A percentile compares a stretch with the other conserved stretches of the same genome.
These are phyloP conservation scores for Diabrotica balteata DNA, from an alignment of 2,888 invertebrate genomes.

Conservation along the genomic window DNA sequence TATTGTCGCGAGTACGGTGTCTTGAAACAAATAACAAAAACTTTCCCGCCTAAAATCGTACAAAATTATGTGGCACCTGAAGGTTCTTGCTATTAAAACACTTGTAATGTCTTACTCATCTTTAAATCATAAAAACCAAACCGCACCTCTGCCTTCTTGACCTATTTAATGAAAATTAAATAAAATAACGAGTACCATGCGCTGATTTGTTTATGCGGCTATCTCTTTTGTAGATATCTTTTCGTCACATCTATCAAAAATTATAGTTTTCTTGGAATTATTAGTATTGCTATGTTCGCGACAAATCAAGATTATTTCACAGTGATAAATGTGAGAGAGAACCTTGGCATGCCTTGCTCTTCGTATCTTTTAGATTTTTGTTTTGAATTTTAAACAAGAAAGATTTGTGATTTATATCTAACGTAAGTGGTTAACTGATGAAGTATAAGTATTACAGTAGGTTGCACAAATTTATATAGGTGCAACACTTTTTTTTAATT, in stretches of 20 bases:
- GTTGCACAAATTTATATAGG: too few species aligned
- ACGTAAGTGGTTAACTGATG: too few species aligned
- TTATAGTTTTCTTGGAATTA: slow-evolving; percentile 11
- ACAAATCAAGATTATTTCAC: slow-evolving; percentile 6
- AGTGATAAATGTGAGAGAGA: background rate
- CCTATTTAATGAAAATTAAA: slow-evolving; percentile 1
- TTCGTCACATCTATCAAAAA: slow-evolving; percentile 6
- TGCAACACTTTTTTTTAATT: too few species aligned
- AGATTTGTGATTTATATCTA: too few species aligned
- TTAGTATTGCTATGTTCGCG: background rate
- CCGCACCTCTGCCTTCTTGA: slow-evolving; percentile 12
- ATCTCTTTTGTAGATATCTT: slow-evolving; percentile 3
- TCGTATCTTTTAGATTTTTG: background rate
- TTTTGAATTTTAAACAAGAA: too few species aligned
- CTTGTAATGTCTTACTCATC: slow-evolving; percentile 5
- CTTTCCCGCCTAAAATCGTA: too few species aligned
- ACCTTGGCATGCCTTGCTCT: background rate
- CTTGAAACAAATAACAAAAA: too few species aligned
- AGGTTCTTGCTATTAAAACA: slow-evolving; percentile 2
- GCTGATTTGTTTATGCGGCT: background rate
- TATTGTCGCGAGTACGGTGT: too few species aligned
- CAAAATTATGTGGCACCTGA: slow-evolving; percentile 1
- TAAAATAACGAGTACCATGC: too few species aligned
- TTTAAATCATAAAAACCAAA: background rate
- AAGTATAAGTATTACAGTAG: too few species aligned